Base-by-base conservation (phyloP, 2,113 vertebrate species). In the Hemibates koningsi region DNA sequence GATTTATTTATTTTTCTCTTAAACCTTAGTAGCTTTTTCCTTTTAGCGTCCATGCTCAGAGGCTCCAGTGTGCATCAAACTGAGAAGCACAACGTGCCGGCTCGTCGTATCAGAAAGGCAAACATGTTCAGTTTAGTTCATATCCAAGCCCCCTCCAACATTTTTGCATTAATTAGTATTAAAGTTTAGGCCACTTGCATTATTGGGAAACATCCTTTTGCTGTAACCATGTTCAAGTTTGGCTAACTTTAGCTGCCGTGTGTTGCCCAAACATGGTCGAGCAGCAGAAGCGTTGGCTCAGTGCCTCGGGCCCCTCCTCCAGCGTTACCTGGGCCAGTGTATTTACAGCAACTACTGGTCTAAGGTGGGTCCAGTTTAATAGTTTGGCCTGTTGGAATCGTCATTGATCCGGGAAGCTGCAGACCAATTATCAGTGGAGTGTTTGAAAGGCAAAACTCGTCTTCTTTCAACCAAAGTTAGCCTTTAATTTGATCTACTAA, bases 301-400 rank as follows among this genome's bases (percentile, higher is more conserved):
- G 10, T n/a, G 4, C 27, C 56, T 29, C 10, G 3, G 61, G 2
- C 63, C 6, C 4, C 9, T 41, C 21, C 34, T 68, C 34, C 34
- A 12, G 38, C 12, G 12, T 71, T 24, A 43, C 63, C n/a, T 14
- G 11, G 2, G 19, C 19, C 2, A 2, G 0, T 24, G 7, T 41
- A 24, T n/a, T n/a, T 66, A 12, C 59, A 1, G 9, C 32, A 63
- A n/a, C 61, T n/a, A 7, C 17, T 3, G 19, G 6, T n/a, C 61
- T 66, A 2, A 38, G 2, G 34, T 1, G 34, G 34, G 34, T 0
- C 61, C 32, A 66, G 61, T 36, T n/a, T 11, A 3, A n/a, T n/a
- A n/a, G 4, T 19, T 12, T 41, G 63, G 11, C 63, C 34, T 2
- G 10, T 38, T 38, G 10, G 19, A 41, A 21, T 68, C 6, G 1